Evolutionary conservation across 2,797 vertebrate species (phyloP).

Genomic region (Gymnocypris eckloni): DNA sequence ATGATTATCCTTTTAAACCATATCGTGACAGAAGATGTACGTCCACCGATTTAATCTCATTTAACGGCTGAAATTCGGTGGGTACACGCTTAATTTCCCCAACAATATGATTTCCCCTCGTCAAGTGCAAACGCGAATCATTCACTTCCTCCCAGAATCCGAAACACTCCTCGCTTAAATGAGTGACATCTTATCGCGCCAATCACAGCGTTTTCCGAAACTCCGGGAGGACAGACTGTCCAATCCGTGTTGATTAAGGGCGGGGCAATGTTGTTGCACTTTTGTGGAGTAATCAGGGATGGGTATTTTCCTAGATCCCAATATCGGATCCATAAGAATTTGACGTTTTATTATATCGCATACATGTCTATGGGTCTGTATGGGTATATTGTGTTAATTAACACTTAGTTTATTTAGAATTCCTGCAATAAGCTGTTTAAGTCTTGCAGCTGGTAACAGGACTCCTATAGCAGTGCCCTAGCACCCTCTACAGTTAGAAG

Average conservation of each 20-base stretch:
- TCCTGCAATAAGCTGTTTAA: background rate
- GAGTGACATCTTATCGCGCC: constrained; percentile 60
- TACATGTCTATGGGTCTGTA: background rate
- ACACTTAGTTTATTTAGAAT: background rate
- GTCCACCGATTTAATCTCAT: constrained; percentile 48
- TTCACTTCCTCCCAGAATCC: constrained; percentile 57
- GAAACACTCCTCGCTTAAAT: constrained; percentile 47
- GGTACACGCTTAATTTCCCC: constrained; percentile 40
- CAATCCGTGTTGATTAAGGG: constrained; percentile 62
- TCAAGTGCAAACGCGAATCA: constrained; percentile 42
- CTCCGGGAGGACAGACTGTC: background rate
- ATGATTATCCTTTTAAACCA: constrained; percentile 51
- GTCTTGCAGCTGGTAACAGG: background rate
- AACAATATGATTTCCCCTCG: constrained; percentile 59
- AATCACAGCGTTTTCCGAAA: constrained; percentile 57
- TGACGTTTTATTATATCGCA: background rate
- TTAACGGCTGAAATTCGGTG: constrained; percentile 33
- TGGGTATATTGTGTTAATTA: background rate
- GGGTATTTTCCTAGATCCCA: constrained; percentile 38
- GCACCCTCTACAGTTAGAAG: constrained; percentile 1
- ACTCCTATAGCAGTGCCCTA: background rate
- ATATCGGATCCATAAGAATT: background rate
- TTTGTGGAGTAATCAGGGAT: constrained; percentile 20
- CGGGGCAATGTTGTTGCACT: constrained; percentile 52
- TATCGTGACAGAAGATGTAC: constrained; percentile 49